Percentiles rank a stretch among this genome's conserved stretches.
Evolutionary conservation across 64 coral and sea anemone species (phyloP).

Genomic region (Montipora cactus): DNA sequence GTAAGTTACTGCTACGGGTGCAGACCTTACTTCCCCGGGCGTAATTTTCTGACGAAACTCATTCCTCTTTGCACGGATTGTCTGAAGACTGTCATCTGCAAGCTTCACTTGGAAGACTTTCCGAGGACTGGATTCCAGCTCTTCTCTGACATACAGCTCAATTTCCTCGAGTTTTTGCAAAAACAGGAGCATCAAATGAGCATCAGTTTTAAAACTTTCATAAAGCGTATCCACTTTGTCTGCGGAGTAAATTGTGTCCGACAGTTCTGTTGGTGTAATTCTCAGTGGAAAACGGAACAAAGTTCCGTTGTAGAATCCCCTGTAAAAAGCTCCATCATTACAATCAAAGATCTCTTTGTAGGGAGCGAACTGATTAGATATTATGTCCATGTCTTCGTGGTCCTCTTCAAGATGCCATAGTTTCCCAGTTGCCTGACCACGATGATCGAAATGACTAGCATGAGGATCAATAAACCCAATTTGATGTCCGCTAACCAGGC

Average conservation of each 20-base stretch:
- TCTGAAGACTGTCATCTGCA: neutral
- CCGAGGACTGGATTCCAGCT: neutral
- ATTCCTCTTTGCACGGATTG: conserved; percentile 39
- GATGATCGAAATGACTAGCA: conserved; percentile 47
- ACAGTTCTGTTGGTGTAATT: conserved; percentile 67
- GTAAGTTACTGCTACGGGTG: conserved; percentile 7
- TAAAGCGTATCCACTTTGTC: conserved; percentile 76
- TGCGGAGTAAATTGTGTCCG: conserved; percentile 73
- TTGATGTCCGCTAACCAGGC: conserved; percentile 63
- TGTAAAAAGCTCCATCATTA: conserved; percentile 47
- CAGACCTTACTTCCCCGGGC: too few species aligned
- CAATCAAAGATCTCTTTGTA: conserved; percentile 85
- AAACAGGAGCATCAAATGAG: conserved; percentile 78
- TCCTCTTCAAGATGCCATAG: neutral
- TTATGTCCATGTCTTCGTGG: conserved; percentile 4
- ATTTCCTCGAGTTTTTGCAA: conserved; percentile 81
- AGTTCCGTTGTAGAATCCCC: conserved; percentile 76
- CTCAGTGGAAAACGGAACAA: conserved; percentile 94
- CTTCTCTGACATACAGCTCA: conserved; percentile 64
- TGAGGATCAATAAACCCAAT: conserved; percentile 85
- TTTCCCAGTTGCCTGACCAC: conserved; percentile 58
- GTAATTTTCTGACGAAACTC: conserved; percentile 54
- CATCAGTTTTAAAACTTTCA: conserved; percentile 80
- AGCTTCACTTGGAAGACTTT: conserved; percentile 2
- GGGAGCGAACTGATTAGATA: conserved; percentile 80